Conservation (phyloP, 1,140 invertebrate species). For the Octopus bimaculoides region DNA sequence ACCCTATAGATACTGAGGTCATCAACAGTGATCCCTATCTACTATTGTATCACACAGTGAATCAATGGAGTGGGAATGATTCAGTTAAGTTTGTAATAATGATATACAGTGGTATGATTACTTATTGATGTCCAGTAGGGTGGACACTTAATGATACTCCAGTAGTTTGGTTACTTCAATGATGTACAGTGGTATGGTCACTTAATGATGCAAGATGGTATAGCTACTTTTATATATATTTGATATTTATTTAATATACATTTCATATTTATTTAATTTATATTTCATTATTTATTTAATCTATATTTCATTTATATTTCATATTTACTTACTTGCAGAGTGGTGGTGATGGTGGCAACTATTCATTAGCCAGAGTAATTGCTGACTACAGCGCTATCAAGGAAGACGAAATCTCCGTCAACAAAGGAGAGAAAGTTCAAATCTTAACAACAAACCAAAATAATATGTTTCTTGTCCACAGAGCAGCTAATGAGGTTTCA, state of each 20-base stretch:
- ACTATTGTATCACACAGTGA: too few species aligned
- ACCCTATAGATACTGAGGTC: too few species aligned
- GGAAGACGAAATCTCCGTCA: constrained; percentile 59
- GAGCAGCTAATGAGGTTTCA: constrained; percentile 51
- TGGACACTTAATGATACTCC: too few species aligned
- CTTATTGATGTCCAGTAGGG: too few species aligned
- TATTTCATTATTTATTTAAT: not conserved
- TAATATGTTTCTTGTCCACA: constrained; percentile 54
- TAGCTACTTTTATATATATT: too few species aligned
- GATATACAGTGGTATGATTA: too few species aligned
- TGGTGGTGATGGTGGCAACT: not conserved
- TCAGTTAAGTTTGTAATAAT: not conserved
- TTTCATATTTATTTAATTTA: too few species aligned
- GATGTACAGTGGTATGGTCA: too few species aligned
- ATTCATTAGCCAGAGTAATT: constrained; percentile 33
- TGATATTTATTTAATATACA: too few species aligned
- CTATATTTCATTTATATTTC: not conserved
- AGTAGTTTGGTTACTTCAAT: too few species aligned
- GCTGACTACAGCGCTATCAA: constrained; percentile 57
- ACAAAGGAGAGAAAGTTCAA: constrained; percentile 58
- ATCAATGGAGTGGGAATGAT: not conserved
- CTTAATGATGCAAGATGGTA: too few species aligned
- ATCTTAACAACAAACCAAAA: constrained; percentile 53
- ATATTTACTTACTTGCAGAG: not conserved
- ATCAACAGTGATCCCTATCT: too few species aligned